Evolutionary conservation across 2,888 invertebrate genomes (phyloP).

Genomic region (Limenitis camilla): DNA sequence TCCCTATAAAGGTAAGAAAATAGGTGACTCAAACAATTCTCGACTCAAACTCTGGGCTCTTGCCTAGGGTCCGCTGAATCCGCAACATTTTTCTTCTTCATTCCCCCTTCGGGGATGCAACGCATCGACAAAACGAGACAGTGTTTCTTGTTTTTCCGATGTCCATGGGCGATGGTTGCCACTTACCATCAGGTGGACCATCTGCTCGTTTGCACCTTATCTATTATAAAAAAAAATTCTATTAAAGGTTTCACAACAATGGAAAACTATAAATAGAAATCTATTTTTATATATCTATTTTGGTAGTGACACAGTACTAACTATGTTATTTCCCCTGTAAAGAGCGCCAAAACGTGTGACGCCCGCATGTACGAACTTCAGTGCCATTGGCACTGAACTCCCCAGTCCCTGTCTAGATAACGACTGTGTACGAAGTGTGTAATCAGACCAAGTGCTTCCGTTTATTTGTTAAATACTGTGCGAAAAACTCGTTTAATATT

Average conservation of each 20-base stretch:
- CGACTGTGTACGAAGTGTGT: conserved; percentile 44
- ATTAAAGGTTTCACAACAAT: conserved; percentile 1
- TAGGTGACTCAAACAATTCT: no score
- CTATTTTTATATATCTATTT: conserved; percentile 26
- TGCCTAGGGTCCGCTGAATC: no score
- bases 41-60: no score
- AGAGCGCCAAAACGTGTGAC: conserved; percentile 71
- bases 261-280: conserved; percentile 14
- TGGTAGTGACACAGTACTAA: conserved; percentile 50
- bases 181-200: no score
- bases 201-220: no score
- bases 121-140: no score
- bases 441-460: conserved; percentile 25
- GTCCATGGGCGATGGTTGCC: no score
- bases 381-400: conserved; percentile 70
- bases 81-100: no score
- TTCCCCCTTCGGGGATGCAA: no score
- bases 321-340: conserved; percentile 44
- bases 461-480: conserved; percentile 21
- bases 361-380: conserved; percentile 52
- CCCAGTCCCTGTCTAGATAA: conserved; percentile 64
- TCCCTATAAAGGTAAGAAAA: no score
- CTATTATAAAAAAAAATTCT: no score
- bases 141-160: no score
- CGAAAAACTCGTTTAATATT: conserved; percentile 4